Evolutionary conservation across 2,888 invertebrate species (phyloP), one percentile per base, ranked within the genome.

Genomic region (Deilephila elpenor): DNA sequence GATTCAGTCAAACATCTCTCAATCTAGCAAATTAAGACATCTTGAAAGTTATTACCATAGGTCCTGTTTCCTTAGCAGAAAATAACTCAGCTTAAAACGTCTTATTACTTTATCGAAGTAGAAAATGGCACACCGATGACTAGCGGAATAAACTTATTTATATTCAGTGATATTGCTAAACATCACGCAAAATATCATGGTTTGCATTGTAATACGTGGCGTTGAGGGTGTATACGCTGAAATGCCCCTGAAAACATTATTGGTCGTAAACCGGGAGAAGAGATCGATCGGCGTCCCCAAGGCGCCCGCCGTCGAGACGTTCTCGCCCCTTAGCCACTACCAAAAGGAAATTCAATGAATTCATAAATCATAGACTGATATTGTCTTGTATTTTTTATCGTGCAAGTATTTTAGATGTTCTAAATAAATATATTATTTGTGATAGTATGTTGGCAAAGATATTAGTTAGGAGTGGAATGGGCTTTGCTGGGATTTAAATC

Each of bases 271-370:
- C 81, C 79, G 78, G 78, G 84, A 85, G 88, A 85, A 81, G 75
- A 87, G 89, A 93, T 93, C 93, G 92, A 93, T 93, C 85, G 88
- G 86, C 90, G 90, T 87, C 92, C 85, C 82, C 78, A 78, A 82
- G 91, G 91, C 92, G 93, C 89, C 90, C 81, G 80, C 74, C 80
- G 82, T 72, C 83, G 82, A 79, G 82, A 78, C 82, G 78, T 76
- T 74, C 56, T 71, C 64, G 51, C 72, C 70, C 75, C 74, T 14
- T 56, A 56, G 19, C 67, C 25, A 25, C 44, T 51, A 67, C 67
- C 51, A 67, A 67, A 67, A 67, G 75, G 74, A 71, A 74, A 74
- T 81, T 75, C 76, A 79, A 81, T 76, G 75, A 74, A 75, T 71
- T 37, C 77, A 76, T 75, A 74, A 76, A 75, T 71, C 71, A 74